phyloP scores from a whole-genome alignment of 2,797 vertebrate genomes.

The Iguana delicatissima region DNA sequence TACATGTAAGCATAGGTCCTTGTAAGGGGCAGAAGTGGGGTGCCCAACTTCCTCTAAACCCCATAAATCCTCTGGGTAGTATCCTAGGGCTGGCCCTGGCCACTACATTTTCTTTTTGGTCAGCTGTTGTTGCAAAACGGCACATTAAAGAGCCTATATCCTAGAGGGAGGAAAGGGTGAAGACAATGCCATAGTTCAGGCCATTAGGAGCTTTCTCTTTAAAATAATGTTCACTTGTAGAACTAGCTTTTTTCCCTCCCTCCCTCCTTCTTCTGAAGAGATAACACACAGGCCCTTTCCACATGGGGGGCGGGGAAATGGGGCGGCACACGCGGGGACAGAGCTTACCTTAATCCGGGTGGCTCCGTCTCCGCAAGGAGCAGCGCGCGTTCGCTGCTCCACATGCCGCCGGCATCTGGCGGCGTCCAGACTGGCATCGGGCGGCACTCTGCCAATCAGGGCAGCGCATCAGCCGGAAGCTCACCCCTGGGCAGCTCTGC shows the following conservation, averaged over 20 bases:
- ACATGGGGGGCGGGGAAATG: too few species aligned
- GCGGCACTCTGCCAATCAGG: too few species aligned
- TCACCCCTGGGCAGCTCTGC: too few species aligned
- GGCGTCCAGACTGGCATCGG: too few species aligned
- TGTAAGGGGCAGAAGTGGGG: neutral
- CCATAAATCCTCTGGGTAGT: neutral
- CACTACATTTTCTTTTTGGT: neutral
- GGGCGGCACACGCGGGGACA: too few species aligned
- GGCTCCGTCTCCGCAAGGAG: too few species aligned
- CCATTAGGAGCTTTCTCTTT: neutral
- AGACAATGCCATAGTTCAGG: neutral
- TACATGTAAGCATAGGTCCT: neutral
- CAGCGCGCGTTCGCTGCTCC: too few species aligned
- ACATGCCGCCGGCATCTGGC: too few species aligned
- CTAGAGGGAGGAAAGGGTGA: neutral
- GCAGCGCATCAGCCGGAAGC: too few species aligned
- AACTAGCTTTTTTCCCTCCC: neutral
- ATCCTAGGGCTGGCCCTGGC: neutral
- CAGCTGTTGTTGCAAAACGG: neutral
- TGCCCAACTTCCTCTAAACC: neutral
- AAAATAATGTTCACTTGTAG: conserved; percentile 8
- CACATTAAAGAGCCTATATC: neutral
- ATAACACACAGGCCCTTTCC: too few species aligned
- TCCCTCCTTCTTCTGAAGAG: neutral
- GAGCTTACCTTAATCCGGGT: too few species aligned